Evolutionary conservation across 1,140 invertebrate species (phyloP).

Genomic region (Pissodes strobi): DNA sequence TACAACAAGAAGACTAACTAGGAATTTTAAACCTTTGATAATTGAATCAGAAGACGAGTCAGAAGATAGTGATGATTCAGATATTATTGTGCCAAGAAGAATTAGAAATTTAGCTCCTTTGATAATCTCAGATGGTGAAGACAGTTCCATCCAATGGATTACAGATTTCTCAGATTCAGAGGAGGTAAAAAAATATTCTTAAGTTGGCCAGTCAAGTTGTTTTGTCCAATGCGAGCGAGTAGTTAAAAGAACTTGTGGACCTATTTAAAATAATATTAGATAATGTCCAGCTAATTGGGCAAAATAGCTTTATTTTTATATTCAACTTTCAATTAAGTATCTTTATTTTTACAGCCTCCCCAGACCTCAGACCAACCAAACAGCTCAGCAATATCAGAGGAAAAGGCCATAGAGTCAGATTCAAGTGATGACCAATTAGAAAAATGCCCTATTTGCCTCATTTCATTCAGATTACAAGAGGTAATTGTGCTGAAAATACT

Average conservation of each 20-base stretch:
- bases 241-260: no score
- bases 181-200: slow-evolving; percentile 11
- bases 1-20: background rate
- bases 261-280: no score
- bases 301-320: no score
- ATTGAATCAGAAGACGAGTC: slow-evolving; percentile 7
- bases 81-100: slow-evolving; percentile 22
- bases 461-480: slow-evolving; percentile 73
- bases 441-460: slow-evolving; percentile 84
- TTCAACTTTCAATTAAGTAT: no score
- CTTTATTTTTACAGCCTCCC: no score
- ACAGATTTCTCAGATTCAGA: slow-evolving; percentile 36
- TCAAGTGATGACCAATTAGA: slow-evolving; percentile 73
- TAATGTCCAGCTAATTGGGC: no score
- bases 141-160: slow-evolving; percentile 35
- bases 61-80: slow-evolving; percentile 10
- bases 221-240: no score
- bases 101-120: background rate
- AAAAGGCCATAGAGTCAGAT: slow-evolving; percentile 56
- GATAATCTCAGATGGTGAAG: slow-evolving; percentile 27
- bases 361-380: background rate
- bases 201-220: no score
- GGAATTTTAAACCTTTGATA: background rate
- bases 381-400: slow-evolving; percentile 11
- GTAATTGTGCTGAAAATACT: slow-evolving; percentile 40